phyloP scores from a whole-genome alignment of 1,140 invertebrate genomes.

The Drosophila pallidifrons region DNA sequence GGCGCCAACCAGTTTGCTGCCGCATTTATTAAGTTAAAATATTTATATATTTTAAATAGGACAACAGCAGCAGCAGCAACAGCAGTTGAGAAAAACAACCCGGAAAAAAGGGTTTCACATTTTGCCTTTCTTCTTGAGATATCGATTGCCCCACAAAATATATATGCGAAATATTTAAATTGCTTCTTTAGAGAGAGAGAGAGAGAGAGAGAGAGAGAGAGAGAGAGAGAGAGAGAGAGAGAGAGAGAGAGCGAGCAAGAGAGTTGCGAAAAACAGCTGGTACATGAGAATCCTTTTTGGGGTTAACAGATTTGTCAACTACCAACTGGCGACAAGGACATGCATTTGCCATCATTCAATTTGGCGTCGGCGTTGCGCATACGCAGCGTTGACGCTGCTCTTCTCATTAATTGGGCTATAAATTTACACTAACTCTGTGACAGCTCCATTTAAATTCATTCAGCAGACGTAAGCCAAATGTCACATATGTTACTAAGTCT shows the following conservation, averaged over 20 bases:
- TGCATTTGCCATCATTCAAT: conserved; percentile 67
- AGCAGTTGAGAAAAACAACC: conserved; percentile 12
- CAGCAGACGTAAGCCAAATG: neutral
- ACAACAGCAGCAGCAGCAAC: conserved; percentile 10
- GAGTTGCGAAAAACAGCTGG: conserved; percentile 15
- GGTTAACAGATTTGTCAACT: conserved; percentile 47
- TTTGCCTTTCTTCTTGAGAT: conserved; percentile 25
- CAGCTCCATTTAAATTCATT: conserved; percentile 22
- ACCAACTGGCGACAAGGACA: conserved; percentile 23
- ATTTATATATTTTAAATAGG: conserved; percentile 77
- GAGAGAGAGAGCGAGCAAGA: conserved; percentile 31
- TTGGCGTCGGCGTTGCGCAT: conserved; percentile 21
- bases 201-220: conserved; percentile 14
- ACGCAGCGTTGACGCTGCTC: conserved; percentile 35
- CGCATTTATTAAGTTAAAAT: conserved; percentile 77
- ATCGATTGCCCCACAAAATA: conserved; percentile 63
- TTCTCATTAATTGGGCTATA: conserved; percentile 65
- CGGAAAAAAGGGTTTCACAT: conserved; percentile 25
- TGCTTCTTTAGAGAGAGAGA: conserved; percentile 59
- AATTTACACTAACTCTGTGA: conserved; percentile 41
- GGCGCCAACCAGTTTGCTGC: conserved; percentile 59
- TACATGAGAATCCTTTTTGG: conserved; percentile 69
- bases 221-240: conserved; percentile 14
- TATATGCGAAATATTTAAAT: conserved; percentile 67
- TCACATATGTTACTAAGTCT: neutral